Evolutionary conservation across 1,140 invertebrate species (phyloP), one percentile per base, ranked within the genome.

Genomic region (Camponotus vicinus): DNA sequence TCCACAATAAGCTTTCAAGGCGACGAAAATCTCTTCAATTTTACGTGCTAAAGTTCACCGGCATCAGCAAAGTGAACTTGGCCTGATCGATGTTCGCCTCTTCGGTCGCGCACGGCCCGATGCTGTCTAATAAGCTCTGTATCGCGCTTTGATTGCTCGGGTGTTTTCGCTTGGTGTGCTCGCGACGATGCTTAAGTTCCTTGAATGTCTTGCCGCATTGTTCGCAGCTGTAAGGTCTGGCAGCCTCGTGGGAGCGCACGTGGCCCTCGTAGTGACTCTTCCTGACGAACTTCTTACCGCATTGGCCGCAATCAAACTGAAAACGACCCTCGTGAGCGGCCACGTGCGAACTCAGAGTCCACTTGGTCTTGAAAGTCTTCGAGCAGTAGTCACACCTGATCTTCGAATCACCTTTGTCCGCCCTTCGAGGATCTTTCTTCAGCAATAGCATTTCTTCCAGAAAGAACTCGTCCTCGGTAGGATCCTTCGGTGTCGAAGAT

Each of bases 191-290:
- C 55, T 95, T 95, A 18, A 94, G 63, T 79, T 95, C 94, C 69
- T 95, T 95, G 66, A 95, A 95, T 0, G 94, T 94, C 85, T 95
- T 94, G 18, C 93, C 94, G 45, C 95, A 95, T 42, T 94, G 93
- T 15, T 95, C 94, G 64, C 95, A 95, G 2, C 94, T 92, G 42
- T 94, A 95, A 0, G 95, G 94, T 5, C 95, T 89, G 1, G 94
- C 93, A 1, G 95, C 93, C 61, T 95, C 94, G 59, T 95, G 95
- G 0, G 94, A 94, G 18, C 94, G 92, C 2, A 94, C 89, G 57
- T 95, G 95, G 0, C 95, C 92, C 69, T 95, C 94, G 27, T 94
- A 95, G 34, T 95, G 95, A 18, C 94, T 95, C 57, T 95, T 95
- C 2, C 95, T 83, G 0, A 95, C 95, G 55, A 95, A 95, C 80